phyloP scores from a whole-genome alignment of 2,888 invertebrate species.

The Neoaliturus tenellus region DNA sequence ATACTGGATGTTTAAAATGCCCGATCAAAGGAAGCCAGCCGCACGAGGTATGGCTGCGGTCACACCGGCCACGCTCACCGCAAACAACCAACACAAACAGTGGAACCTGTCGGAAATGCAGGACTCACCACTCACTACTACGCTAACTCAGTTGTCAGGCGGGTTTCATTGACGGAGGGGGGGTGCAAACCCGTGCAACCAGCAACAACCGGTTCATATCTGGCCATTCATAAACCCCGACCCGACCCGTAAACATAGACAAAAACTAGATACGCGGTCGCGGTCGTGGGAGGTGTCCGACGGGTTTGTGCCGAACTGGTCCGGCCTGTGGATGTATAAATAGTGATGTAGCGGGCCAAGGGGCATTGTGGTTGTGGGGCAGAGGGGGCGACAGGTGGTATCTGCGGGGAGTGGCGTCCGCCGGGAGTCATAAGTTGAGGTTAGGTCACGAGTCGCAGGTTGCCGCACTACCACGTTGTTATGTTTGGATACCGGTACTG shows the following conservation, averaged over 20 bases:
- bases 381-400: conserved; percentile 27
- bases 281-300: conserved; percentile 12
- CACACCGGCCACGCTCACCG: neutral
- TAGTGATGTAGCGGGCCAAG: conserved; percentile 47
- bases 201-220: conserved; percentile 43
- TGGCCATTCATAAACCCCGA: conserved; percentile 54
- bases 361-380: conserved; percentile 16
- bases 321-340: conserved; percentile 52
- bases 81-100: neutral
- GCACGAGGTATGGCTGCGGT: neutral
- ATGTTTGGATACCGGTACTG: no score
- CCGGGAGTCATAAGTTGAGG: neutral
- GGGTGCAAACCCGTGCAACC: conserved; percentile 24
- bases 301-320: conserved; percentile 44
- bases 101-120: conserved; percentile 24
- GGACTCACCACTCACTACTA: conserved; percentile 23
- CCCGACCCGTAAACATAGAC: conserved; percentile 56
- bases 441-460: neutral
- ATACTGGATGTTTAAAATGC: no score
- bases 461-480: no score
- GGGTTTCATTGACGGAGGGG: conserved; percentile 41
- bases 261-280: conserved; percentile 58
- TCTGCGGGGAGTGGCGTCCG: neutral
- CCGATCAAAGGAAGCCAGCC: no score
- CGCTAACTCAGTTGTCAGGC: conserved; percentile 15